Conservation (phyloP, 35 echinoderm and acorn worm species). For the Ophioderma brevispina region DNA sequence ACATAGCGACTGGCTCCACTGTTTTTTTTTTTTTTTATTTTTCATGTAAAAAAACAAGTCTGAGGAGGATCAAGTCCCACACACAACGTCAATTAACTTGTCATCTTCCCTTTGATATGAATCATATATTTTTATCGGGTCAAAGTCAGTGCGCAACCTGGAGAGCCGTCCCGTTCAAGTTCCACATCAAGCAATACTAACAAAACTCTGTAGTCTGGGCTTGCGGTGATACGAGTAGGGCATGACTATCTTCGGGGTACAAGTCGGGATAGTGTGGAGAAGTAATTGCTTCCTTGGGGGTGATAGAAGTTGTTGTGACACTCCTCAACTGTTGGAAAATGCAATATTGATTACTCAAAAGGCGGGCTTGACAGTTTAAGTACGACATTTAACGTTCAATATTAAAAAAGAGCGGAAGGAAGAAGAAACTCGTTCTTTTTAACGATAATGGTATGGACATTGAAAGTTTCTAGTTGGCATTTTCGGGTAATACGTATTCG, state of each 20-base stretch:
- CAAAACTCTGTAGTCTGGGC: background rate
- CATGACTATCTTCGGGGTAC: background rate
- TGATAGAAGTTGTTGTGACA: too few relatives aligned
- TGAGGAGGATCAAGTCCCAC: background rate
- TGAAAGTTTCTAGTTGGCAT: too few relatives aligned
- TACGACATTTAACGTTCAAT: too few relatives aligned
- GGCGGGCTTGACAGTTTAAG: too few relatives aligned
- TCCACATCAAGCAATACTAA: background rate
- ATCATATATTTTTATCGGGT: background rate
- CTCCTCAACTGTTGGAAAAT: too few relatives aligned
- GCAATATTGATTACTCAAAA: too few relatives aligned
- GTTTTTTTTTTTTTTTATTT: too few relatives aligned
- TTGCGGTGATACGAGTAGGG: constrained; percentile 6
- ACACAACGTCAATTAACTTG: background rate
- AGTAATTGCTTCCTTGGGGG: background rate
- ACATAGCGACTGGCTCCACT: background rate
- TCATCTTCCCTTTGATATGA: background rate
- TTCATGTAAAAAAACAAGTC: background rate
- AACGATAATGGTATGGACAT: too few relatives aligned
- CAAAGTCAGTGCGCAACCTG: background rate
- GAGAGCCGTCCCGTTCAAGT: background rate
- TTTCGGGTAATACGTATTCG: too few relatives aligned
- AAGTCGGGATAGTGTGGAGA: background rate
- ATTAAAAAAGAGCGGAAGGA: too few relatives aligned
- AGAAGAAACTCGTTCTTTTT: too few relatives aligned